phyloP scores from a whole-genome alignment of 2,888 invertebrate genomes.

The Zygothrica quintamaculata region DNA sequence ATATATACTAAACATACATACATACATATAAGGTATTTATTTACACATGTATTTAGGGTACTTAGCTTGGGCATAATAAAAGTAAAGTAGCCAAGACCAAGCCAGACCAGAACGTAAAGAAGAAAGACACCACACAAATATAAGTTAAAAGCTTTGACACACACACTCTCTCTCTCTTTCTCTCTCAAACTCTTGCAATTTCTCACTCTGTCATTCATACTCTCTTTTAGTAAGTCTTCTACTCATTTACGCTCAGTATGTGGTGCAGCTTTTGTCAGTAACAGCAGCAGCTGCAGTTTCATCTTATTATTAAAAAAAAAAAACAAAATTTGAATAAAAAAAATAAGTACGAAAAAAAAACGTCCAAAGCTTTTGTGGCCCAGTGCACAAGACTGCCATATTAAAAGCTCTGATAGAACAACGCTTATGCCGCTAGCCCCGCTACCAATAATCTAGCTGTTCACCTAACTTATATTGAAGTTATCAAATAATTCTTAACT shows the following conservation, averaged over 20 bases:
- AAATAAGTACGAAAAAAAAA: too few relatives aligned
- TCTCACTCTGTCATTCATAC: not conserved
- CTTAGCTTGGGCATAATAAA: conserved; percentile 33
- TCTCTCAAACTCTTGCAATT: not conserved
- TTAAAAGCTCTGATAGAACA: conserved; percentile 57
- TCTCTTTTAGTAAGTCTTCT: too few relatives aligned
- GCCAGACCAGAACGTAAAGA: conserved; percentile 10
- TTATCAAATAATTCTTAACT: conserved; percentile 1
- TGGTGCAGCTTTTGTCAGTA: conserved; percentile 50
- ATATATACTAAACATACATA: not conserved
- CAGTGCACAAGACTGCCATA: conserved; percentile 29
- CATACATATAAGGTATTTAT: conserved; percentile 10
- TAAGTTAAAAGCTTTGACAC: conserved; percentile 44
- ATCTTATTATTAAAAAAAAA: too few relatives aligned
- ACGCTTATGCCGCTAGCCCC: conserved; percentile 52
- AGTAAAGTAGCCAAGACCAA: conserved; percentile 7
- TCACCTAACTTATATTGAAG: not conserved
- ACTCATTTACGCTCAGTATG: too few relatives aligned
- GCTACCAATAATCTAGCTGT: not conserved
- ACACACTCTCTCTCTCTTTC: conserved; percentile 3
- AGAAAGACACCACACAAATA: conserved; percentile 17
- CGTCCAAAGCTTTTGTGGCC: conserved; percentile 40
- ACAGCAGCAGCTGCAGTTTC: conserved; percentile 46
- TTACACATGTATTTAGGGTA: conserved; percentile 22
- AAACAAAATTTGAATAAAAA: too few relatives aligned